phyloP scores from a whole-genome alignment of 2,113 vertebrate species.

The Mesocricetus auratus region DNA sequence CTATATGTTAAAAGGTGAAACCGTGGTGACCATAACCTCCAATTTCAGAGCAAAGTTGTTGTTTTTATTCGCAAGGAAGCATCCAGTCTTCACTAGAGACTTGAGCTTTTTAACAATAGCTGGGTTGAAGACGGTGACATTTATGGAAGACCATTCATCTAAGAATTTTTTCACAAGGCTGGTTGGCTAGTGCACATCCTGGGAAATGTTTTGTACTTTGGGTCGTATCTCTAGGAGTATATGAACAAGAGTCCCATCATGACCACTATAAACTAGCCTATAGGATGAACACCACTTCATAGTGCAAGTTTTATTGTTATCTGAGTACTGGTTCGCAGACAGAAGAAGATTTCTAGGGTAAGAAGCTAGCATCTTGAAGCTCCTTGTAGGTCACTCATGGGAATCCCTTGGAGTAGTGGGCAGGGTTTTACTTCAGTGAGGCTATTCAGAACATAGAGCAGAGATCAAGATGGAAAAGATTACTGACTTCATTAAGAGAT shows the following conservation, averaged over 20 bases:
- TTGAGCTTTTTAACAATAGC: neutral
- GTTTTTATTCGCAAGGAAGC: neutral
- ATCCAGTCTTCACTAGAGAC: neutral
- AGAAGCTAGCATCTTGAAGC: fast-evolving
- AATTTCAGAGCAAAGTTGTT: neutral
- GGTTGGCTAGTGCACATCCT: neutral
- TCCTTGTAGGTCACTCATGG: neutral
- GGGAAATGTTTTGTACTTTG: neutral
- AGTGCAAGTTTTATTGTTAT: neutral
- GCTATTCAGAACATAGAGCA: neutral
- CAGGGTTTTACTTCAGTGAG: neutral
- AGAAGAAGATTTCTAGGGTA: neutral
- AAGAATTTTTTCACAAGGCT: neutral
- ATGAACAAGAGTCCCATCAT: neutral
- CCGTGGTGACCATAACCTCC: neutral
- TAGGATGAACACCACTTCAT: neutral
- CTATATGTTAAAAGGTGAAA: neutral
- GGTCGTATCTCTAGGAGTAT: neutral
- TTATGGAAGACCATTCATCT: neutral
- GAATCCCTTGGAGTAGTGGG: neutral
- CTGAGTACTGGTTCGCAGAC: neutral
- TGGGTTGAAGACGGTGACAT: neutral
- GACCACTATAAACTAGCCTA: neutral
- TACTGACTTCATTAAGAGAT: neutral
- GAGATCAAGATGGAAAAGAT: neutral